A percentile compares a stretch with the other conserved stretches of the same genome.
Evolutionary conservation across 2,113 vertebrate species (phyloP).

Genomic region (Macquaria ambigua): DNA sequence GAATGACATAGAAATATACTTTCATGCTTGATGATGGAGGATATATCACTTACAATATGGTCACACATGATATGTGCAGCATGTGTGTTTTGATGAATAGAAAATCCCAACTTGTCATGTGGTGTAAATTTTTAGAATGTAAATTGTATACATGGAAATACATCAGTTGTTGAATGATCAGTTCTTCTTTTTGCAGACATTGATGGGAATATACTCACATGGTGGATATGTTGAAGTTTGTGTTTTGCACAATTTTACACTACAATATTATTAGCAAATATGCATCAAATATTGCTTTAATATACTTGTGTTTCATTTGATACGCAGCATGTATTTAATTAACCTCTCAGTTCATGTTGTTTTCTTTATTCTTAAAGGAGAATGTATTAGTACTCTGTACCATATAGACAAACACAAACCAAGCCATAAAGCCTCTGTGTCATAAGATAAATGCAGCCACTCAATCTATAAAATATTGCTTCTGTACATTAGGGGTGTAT

Average conservation of each 20-base stretch:
- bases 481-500: constrained; percentile 76
- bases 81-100: constrained; percentile 59
- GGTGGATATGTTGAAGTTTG: not conserved
- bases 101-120: constrained; percentile 50
- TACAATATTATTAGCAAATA: not conserved
- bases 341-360: not conserved
- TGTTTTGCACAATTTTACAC: constrained; percentile 2
- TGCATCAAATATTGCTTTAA: not conserved
- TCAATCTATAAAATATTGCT: constrained; percentile 77
- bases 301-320: not conserved
- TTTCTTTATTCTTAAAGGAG: constrained; percentile 2
- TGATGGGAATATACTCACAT: not conserved
- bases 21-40: constrained; percentile 59
- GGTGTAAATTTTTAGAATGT: constrained; percentile 48
- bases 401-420: constrained; percentile 42
- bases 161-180: not conserved
- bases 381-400: constrained; percentile 21
- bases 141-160: constrained; percentile 39
- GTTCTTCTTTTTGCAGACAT: constrained; percentile 21
- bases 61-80: constrained; percentile 63
- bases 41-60: constrained; percentile 56
- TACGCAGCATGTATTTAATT: not conserved
- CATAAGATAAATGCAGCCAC: constrained; percentile 69
- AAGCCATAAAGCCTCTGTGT: constrained; percentile 43
- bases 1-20: constrained; percentile 66